phyloP scores from a whole-genome alignment of 2,797 vertebrate genomes.

The Cyprinodon diabolis region DNA sequence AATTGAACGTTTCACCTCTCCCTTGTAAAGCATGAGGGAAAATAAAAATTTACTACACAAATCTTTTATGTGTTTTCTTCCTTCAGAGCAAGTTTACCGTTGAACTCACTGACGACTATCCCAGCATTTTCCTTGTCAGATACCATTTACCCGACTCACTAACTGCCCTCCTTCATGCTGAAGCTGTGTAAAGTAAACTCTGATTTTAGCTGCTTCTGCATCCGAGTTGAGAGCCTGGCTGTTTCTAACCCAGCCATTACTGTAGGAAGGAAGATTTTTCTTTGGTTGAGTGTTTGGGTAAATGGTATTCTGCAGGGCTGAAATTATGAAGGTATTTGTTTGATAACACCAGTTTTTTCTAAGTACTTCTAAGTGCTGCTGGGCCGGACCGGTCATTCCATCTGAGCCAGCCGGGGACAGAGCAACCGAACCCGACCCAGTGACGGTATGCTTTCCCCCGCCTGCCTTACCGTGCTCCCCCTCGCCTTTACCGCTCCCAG shows the following conservation, averaged over 20 bases:
- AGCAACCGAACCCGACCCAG: too few relatives aligned
- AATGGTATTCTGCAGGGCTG: not conserved
- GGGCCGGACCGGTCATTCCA: too few relatives aligned
- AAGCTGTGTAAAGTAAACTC: constrained; percentile 1
- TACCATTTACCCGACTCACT: constrained; percentile 6
- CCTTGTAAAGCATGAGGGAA: not conserved
- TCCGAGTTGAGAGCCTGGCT: constrained; percentile 4
- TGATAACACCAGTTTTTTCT: not conserved
- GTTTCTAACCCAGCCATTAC: constrained; percentile 1
- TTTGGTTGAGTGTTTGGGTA: constrained; percentile 1
- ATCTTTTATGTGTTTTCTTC: not conserved
- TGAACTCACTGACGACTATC: not conserved
- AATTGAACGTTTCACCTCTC: not conserved
- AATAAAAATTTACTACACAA: not conserved
- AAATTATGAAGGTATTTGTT: not conserved
- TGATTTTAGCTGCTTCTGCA: constrained; percentile 5
- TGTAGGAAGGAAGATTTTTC: not conserved
- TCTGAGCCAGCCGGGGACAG: too few relatives aligned
- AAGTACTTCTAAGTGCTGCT: not conserved
- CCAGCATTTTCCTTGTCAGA: constrained; percentile 7
- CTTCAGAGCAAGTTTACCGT: not conserved
- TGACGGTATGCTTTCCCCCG: too few relatives aligned
- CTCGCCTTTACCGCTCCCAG: too few relatives aligned
- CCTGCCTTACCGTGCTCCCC: too few relatives aligned
- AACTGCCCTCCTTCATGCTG: constrained; percentile 1